Evolutionary conservation across 2,113 vertebrate species (phyloP), one percentile per base, ranked within the genome.

Genomic region (Boulengeromyrus knoepffleri): DNA sequence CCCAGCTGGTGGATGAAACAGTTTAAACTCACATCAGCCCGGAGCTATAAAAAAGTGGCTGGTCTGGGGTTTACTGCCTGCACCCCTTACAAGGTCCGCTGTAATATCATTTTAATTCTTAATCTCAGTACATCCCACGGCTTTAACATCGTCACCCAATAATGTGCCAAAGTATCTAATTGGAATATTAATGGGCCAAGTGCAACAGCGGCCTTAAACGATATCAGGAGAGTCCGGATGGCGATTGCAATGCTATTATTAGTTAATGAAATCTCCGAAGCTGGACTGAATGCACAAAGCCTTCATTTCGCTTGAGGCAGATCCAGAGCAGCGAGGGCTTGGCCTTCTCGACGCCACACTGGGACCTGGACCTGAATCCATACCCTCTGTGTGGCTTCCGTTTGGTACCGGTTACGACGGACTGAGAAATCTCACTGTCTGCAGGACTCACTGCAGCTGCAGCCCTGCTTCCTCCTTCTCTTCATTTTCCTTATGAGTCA

Each of bases 81-180:
- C n/a, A 47, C 45, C 46, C 42, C 83, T 85, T 24, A 24, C 13
- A 2, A 85, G 9, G 8, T 10, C 39, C 8, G 9, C 15, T 12
- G 45, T 39, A 10, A n/a, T 85, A 85, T 85, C 21, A 85, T 47
- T 85, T 47, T 47, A 85, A 85, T 85, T 85, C 83, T n/a, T 47
- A 47, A 47, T 85, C 83, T 85, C 83, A 85, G 45, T 85, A 47
- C 83, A 47, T 85, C 39, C 83, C 83, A 85, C 7, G 83, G 83
- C 45, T 4, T 45, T 85, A n/a, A 47, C 83, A 24, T 85, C 45
- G 6, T 85, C 85, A 87, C 31, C 85, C 49, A 87, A 36, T 87
- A 36, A 53, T 24, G 53, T 56, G 85, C 15, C 85, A 87, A 39
- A 87, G 50, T 56, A 39, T 39, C 27, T 87, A 17, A 56, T 36